Base-by-base conservation (phyloP, 1,140 invertebrate species). In the Orussus abietinus region DNA sequence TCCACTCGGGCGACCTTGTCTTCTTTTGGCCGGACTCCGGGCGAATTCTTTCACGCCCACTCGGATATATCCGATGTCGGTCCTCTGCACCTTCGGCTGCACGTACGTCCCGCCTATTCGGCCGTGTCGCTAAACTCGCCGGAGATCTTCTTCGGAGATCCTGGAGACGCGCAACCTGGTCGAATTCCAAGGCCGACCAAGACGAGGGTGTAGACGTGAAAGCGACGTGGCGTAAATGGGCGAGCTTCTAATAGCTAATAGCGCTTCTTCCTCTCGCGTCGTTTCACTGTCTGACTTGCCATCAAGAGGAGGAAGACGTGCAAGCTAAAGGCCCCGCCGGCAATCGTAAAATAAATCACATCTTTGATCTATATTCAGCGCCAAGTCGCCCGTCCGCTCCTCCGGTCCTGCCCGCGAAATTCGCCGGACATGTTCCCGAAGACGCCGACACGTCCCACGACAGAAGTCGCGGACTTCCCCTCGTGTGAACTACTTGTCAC, bases 301-400 rank as follows among this genome's bases (percentile, higher is more conserved):
- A 7, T n/a, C n/a, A 25, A 7, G 22, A 25, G 22, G n/a, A n/a
- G 22, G 22, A 25, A 25, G 6, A n/a, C 22, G 22, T 25, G 11
- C 31, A 18, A 21, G 36, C 35, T 18, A 14, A 28, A 29, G 38
- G 14, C 31, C 13, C 33, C 38, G 31, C 14, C 41, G 34, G 49
- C 47, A 49, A 66, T 69, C 61, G 59, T 67, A 60, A 69, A 67
- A 58, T 59, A 59, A 58, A 61, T 69, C 55, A 63, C 48, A 60
- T 55, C 64, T 69, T 69, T 69, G 64, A 69, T 67, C 66, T 67
- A 69, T 66, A 69, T 69, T 66, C 53, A 50, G 51, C 38, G 13
- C 22, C 6, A n/a, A n/a, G n/a, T 19, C 11, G 22, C 21, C 15
- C 15, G 12, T 11, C 7, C n/a, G n/a, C n/a, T n/a, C n/a, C n/a